phyloP scores from a whole-genome alignment of 2,888 invertebrate genomes.

The Drosophila basisetae region DNA sequence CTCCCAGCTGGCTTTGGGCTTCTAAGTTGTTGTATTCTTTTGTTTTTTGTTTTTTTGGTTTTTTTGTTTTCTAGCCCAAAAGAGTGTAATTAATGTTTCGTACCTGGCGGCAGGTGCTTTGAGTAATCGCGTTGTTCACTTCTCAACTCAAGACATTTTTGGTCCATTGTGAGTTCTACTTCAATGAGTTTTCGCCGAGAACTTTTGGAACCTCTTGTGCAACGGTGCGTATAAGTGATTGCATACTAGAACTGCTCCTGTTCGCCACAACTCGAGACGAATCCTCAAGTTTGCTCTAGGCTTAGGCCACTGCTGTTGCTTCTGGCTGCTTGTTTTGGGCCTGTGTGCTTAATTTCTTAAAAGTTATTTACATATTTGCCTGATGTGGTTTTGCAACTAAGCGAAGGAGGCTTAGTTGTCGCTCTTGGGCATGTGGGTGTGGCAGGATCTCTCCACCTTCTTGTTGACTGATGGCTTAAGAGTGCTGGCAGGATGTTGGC shows the following conservation, averaged over 20 bases:
- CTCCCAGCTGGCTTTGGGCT: slow-evolving; percentile 1
- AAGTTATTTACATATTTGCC: slow-evolving; percentile 79
- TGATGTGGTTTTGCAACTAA: slow-evolving; percentile 70
- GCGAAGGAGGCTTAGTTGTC: slow-evolving; percentile 54
- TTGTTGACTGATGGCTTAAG: slow-evolving; percentile 45
- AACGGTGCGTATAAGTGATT: slow-evolving; percentile 78
- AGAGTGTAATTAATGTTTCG: slow-evolving; percentile 72
- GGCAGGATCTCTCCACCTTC: not conserved
- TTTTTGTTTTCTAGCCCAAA: slow-evolving; percentile 10
- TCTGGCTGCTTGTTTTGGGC: slow-evolving; percentile 43
- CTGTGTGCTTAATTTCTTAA: slow-evolving; percentile 77
- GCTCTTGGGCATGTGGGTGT: slow-evolving; percentile 17
- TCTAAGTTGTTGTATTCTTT: not conserved
- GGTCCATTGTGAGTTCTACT: slow-evolving; percentile 45
- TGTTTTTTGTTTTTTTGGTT: not conserved
- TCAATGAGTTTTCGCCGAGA: slow-evolving; percentile 34
- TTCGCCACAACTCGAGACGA: slow-evolving; percentile 28
- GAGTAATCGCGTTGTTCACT: slow-evolving; percentile 35
- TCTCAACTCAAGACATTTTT: slow-evolving; percentile 31
- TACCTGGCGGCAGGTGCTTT: slow-evolving; percentile 34
- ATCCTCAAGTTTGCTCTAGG: slow-evolving; percentile 20
- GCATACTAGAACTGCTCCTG: slow-evolving; percentile 56
- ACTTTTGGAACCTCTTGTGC: slow-evolving; percentile 59
- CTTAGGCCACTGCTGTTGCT: slow-evolving; percentile 27
- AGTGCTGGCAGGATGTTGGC: slow-evolving; percentile 23